Conservation (phyloP, 2,797 vertebrate genomes). For the Artibeus jamaicensis region DNA sequence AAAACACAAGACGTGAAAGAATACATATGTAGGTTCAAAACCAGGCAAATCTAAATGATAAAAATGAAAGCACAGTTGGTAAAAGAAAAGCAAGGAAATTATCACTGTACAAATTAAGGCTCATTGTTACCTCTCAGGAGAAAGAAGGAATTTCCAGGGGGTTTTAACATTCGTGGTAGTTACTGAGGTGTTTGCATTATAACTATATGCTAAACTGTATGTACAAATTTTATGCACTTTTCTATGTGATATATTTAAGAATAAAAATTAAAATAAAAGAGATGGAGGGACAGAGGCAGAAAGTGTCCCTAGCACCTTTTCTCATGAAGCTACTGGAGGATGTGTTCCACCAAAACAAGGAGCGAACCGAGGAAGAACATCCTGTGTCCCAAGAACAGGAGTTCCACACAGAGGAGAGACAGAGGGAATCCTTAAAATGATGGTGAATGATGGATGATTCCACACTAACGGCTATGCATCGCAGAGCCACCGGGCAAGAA, state of each 20-base stretch:
- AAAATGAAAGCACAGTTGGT: background rate
- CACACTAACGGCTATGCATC: background rate
- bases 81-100: background rate
- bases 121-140: background rate
- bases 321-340: background rate
- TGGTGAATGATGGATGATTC: background rate
- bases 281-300: background rate
- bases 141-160: background rate
- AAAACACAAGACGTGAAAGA: background rate
- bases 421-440: background rate
- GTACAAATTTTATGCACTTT: background rate
- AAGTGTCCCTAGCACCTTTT: background rate
- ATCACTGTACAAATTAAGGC: constrained; percentile 5
- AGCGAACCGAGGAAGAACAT: background rate
- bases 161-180: background rate
- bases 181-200: background rate
- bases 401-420: background rate
- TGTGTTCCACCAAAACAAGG: background rate
- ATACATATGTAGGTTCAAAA: background rate
- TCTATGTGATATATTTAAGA: background rate
- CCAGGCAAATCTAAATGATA: background rate
- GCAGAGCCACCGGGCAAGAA: background rate
- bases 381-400: background rate
- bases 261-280: background rate
- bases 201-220: background rate